Percentiles rank a stretch among this genome's conserved stretches.
Evolutionary conservation across 2,113 vertebrate genomes (phyloP).

Genomic region (Cheirogaleus medius): DNA sequence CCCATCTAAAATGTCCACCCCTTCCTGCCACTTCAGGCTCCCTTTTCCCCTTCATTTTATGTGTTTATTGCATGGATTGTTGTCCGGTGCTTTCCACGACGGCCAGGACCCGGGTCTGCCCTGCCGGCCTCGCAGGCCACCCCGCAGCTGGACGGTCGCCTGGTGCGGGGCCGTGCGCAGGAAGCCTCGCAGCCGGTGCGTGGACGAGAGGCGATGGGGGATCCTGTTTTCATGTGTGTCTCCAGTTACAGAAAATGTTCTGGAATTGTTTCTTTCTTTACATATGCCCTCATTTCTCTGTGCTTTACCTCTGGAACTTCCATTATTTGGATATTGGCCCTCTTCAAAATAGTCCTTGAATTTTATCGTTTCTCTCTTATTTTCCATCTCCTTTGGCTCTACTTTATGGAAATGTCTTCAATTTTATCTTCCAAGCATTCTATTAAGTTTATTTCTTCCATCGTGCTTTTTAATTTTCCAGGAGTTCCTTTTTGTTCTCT

Average conservation of each 20-base stretch:
- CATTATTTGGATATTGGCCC: neutral
- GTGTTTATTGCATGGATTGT: no score
- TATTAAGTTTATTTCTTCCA: neutral
- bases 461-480: neutral
- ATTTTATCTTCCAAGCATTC: neutral
- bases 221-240: neutral
- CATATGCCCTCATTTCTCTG: neutral
- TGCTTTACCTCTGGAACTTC: neutral
- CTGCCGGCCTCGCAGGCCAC: no score
- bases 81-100: neutral
- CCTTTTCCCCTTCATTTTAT: neutral
- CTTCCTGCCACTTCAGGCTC: neutral
- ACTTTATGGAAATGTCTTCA: neutral
- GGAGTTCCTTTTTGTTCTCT: neutral
- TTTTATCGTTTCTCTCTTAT: neutral
- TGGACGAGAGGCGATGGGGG: neutral
- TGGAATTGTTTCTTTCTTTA: neutral
- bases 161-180: neutral
- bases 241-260: neutral
- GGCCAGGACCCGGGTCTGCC: neutral
- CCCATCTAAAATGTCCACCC: neutral
- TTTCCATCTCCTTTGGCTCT: neutral
- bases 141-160: no score
- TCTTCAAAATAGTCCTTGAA: neutral
- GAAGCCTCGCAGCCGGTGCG: neutral